These are phyloP conservation scores for Eupithecia insigniata DNA, from an alignment of 2,888 invertebrate species.

Conservation along the genomic window DNA sequence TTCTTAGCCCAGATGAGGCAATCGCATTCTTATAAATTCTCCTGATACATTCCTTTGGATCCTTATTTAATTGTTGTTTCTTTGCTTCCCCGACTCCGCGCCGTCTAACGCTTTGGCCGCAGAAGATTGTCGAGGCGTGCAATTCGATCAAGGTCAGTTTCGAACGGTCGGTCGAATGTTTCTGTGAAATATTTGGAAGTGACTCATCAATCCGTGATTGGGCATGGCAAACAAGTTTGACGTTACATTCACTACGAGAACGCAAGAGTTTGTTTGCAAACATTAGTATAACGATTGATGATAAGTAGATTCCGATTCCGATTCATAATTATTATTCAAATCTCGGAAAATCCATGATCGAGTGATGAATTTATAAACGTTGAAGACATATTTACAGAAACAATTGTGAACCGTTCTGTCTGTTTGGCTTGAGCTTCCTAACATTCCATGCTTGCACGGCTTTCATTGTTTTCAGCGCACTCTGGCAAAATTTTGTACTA, in stretches of 20 bases:
- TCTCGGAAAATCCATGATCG: not conserved
- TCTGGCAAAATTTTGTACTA: constrained; percentile 41
- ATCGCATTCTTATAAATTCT: constrained; percentile 11
- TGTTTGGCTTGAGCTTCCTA: constrained; percentile 55
- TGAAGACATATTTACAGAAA: constrained; percentile 40
- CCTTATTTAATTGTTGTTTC: constrained; percentile 71
- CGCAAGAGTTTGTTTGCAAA: constrained; percentile 17
- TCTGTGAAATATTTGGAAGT: constrained; percentile 39
- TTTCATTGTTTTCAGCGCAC: constrained; percentile 63
- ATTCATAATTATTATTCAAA: not conserved
- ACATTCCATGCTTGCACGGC: constrained; percentile 63
- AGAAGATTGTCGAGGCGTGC: constrained; percentile 98
- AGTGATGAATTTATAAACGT: not conserved
- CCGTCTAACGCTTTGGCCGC: constrained; percentile 80
- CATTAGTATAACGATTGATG: too few species aligned
- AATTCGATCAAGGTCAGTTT: constrained; percentile 93
- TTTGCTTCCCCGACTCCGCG: constrained; percentile 71
- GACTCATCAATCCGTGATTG: constrained; percentile 49
- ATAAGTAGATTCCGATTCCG: too few species aligned
- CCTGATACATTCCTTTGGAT: constrained; percentile 35
- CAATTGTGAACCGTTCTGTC: constrained; percentile 39
- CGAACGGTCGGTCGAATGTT: constrained; percentile 49
- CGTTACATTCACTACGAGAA: constrained; percentile 25
- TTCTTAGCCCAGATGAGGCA: not conserved
- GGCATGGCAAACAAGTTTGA: constrained; percentile 50